These are phyloP conservation scores for Meganola albula DNA, from an alignment of 2,888 invertebrate genomes.

Conservation along the genomic window DNA sequence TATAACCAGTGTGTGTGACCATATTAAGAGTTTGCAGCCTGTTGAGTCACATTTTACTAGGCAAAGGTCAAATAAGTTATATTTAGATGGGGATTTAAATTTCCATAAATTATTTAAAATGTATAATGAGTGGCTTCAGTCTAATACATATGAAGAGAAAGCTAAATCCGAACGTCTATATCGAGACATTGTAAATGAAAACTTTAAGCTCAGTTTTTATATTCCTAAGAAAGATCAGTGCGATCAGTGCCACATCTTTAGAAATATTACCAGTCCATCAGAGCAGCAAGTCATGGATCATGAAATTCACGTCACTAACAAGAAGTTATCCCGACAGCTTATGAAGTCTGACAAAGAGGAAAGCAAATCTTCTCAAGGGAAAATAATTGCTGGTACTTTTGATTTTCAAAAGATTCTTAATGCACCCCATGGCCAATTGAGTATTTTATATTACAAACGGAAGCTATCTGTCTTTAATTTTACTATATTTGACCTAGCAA, in stretches of 20 bases:
- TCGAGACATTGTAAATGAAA: conserved; percentile 4
- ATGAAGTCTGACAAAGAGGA: neutral
- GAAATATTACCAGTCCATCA: neutral
- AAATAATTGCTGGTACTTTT: conserved; percentile 1
- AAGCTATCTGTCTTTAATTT: conserved; percentile 2
- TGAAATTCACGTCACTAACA: conserved; percentile 1
- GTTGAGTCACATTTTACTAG: conserved; percentile 7
- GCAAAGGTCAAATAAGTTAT: neutral
- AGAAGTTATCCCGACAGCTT: neutral
- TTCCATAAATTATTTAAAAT: conserved; percentile 1
- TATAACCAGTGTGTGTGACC: conserved; percentile 1
- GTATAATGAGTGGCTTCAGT: conserved; percentile 2
- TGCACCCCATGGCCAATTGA: conserved; percentile 1
- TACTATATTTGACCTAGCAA: conserved; percentile 1
- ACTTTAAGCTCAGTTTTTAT: conserved; percentile 5
- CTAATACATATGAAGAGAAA: conserved; percentile 1
- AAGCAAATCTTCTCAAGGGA: neutral
- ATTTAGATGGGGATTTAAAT: conserved; percentile 4
- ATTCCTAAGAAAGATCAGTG: conserved; percentile 11
- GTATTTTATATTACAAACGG: conserved; percentile 3
- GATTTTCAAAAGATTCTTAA: conserved; percentile 4
- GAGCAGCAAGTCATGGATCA: neutral
- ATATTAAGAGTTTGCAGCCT: conserved; percentile 3
- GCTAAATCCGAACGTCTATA: conserved; percentile 7
- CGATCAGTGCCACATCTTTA: conserved; percentile 10